Base-by-base conservation (phyloP, 2,797 vertebrate genomes). In the Sebastes minor region DNA sequence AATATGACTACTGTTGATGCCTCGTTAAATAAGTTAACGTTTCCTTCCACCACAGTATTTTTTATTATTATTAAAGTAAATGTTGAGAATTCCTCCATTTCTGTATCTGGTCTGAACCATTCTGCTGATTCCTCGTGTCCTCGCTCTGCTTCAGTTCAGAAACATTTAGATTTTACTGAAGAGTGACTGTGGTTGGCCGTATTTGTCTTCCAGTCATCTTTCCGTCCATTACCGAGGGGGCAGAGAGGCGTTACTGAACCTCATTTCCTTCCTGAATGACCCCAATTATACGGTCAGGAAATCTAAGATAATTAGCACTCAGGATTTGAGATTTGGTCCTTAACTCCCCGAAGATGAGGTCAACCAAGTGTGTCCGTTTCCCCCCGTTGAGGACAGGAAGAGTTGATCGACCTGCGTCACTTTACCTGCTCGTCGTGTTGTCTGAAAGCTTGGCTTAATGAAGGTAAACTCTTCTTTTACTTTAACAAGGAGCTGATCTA, bases 241-340 rank as follows among this genome's bases (percentile, higher is more conserved):
- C 68, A 53, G 56, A 32, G 71, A 88, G 74, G 69, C 70, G 38
- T 84, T 38, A 28, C 78, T 52, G 78, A 68, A 83, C 82, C 82
- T 90, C 74, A 89, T 92, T 87, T 89, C 64, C 78, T 91, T 69
- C 12, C 63, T 28, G 63, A 88, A 84, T 88, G 86, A 91, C 88
- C 87, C 78, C 92, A 89, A 90, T 90, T 91, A 87, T 75, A 78
- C 33, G 1, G 22, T 65, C 65, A 80, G 85, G 71, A 90, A 90
- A 88, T 84, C 56, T 88, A 38, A 81, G 76, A 86, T 88, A 84
- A 93, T 93, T 92, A 92, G 84, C 82, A 22, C 64, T 78, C 74
- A 55, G 86, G 81, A 76, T 79, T 87, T 78, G 30, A 88, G 86
- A 84, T 86, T 38, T 62, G 60, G 56, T 82, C 82, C 72, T 75